Evolutionary conservation across 2,113 vertebrate genomes (phyloP).

Genomic region (Lampris megalopsis): DNA sequence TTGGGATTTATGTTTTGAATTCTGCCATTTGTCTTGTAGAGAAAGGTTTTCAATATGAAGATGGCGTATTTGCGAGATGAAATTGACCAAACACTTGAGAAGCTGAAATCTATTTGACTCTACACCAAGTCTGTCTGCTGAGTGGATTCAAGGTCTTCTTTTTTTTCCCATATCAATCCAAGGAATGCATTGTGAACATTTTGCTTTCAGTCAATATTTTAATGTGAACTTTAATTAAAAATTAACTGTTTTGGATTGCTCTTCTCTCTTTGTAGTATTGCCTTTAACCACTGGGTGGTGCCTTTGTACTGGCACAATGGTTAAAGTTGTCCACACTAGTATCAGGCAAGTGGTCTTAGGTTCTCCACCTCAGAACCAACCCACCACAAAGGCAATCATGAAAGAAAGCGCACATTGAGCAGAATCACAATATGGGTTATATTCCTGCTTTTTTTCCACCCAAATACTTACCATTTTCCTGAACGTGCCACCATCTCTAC

Average conservation of each 20-base stretch:
- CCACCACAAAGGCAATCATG: conserved; percentile 47
- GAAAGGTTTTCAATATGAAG: conserved; percentile 74
- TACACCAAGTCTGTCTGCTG: neutral
- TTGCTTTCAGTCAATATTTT: neutral
- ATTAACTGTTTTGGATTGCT: conserved; percentile 24
- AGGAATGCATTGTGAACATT: neutral
- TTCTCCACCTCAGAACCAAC: conserved; percentile 23
- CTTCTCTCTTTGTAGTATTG: conserved; percentile 30
- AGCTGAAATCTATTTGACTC: conserved; percentile 55
- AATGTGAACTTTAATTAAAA: conserved; percentile 10
- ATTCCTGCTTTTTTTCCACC: conserved; percentile 54
- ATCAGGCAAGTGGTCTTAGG: neutral
- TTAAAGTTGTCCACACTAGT: neutral
- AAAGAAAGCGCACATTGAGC: conserved; percentile 62
- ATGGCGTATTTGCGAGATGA: conserved; percentile 73
- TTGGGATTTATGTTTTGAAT: neutral
- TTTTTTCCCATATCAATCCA: neutral
- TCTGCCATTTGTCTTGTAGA: conserved; percentile 51
- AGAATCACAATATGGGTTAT: conserved; percentile 66
- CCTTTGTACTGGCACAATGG: conserved; percentile 23
- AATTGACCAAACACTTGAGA: conserved; percentile 60
- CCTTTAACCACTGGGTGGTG: conserved; percentile 66
- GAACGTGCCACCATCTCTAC: conserved; percentile 75
- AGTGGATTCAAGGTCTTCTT: neutral
- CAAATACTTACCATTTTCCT: conserved; percentile 67